Base-by-base conservation (phyloP, 1,140 invertebrate genomes). In the Lasaia peninsularis region DNA sequence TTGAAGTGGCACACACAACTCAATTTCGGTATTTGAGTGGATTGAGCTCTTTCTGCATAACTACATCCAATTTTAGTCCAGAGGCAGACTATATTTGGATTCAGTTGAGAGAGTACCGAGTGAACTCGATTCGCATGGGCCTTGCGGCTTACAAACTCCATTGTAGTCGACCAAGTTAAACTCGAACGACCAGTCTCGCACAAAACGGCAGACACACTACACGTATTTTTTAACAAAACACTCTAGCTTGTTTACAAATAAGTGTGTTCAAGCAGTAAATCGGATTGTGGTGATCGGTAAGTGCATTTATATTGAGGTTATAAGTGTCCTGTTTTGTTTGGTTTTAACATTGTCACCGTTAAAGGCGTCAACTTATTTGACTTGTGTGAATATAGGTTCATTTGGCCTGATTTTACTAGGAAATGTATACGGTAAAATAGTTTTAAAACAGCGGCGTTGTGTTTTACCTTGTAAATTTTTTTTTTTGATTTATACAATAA, bases 221-320 rank as follows among this genome's bases (percentile, higher is more conserved):
- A 79, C 80, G 80, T 74, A 32, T 60, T 53, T 50, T 52, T 53
- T 14, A 52, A 58, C 64, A 56, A 49, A 56, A 52, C 56, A 54
- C 48, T 37, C 48, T 52, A 56, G 67, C 51, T 83, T 84, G 80
- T 85, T 87, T 82, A 85, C 73, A 79, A 79, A 85, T 78, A 80
- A 76, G 63, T 58, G 62, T 64, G 72, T 81, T 78, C 56, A 62
- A 69, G 60, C 62, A 63, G 58, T 63, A 58, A 75, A 69, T 71
- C 77, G 72, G 73, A 86, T 80, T 80, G 69, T 56, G 62, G 71
- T 78, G 70, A 75, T 69, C 77, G 79, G 82, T 86, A 68, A 82
- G 82, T 73, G 62, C 67, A 71, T 63, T 60, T 71, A 62, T 57
- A 84, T 80, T 69, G 69, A 77, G 75, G 72, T 78, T 65, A 67